Evolutionary conservation across 2,113 vertebrate genomes (phyloP), one percentile per base, ranked within the genome.

Genomic region (Limnothrissa miodon): DNA sequence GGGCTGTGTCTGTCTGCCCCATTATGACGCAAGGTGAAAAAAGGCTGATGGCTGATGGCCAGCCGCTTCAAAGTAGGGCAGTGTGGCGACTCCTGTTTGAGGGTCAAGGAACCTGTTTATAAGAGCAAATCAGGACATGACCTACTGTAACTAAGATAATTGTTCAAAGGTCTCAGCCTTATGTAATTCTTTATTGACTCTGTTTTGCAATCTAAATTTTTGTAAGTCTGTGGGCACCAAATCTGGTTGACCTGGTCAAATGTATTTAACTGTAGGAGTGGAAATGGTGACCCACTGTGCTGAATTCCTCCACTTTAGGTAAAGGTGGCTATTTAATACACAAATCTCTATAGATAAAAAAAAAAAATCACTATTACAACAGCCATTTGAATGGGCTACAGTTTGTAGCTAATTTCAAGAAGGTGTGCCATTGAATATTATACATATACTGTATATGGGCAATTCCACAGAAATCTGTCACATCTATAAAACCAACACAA

Each of bases 61-160:
- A 74, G 66, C 10, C 25, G 10, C 36, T 74, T 39, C 70, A 13
- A 89, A 89, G 9, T 85, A 82, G 85, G 87, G 83, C 88, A 91
- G 70, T 80, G 84, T 89, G 88, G 88, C 79, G 39, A 59, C 19
- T 45, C 1, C 39, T 13, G 59, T 81, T 74, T 56, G 39, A 82
- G 59, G 48, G 80, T 56, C 59, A 62, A 51, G 78, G 56, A 45
- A 39, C n/a, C 15, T 42, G 11, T 11, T 36, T 80, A 36, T 44
- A 10, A 48, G 23, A 9, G 17, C 45, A 59, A 84, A 90, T 85
- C 81, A 86, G 87, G 80, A 86, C 78, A 45, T 90, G 82, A 88
- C 83, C 90, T 56, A 87, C 84, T 86, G 86, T 45, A 80, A 86
- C 78, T 80, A 39, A 56, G 83, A 8, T 11, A 56, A 23, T 56